These are phyloP conservation scores for Tetramorium parvispinum DNA, from an alignment of 1,140 invertebrate species.

Conservation along the genomic window DNA sequence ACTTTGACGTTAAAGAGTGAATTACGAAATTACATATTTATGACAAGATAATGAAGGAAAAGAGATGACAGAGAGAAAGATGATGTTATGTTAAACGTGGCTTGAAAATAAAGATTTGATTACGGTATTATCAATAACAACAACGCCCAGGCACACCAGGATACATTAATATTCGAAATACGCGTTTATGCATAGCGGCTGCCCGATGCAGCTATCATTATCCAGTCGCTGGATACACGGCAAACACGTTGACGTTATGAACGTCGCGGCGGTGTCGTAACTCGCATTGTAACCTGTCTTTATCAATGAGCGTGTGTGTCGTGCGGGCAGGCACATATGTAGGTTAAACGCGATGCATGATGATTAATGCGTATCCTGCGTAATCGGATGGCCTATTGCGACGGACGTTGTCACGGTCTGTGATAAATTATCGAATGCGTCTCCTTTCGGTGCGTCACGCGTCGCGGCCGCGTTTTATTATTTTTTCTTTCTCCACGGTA, in stretches of 20 bases:
- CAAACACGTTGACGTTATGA: constrained; percentile 17
- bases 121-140: neutral
- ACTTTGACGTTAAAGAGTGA: neutral
- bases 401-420: constrained; percentile 14
- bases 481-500: no score
- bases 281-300: constrained; percentile 47
- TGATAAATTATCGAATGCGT: constrained; percentile 24
- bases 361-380: constrained; percentile 53
- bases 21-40: neutral
- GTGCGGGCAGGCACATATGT: constrained; percentile 9
- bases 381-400: constrained; percentile 47
- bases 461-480: constrained; percentile 18
- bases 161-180: constrained; percentile 9
- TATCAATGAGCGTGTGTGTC: constrained; percentile 53
- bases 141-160: neutral
- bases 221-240: constrained; percentile 15
- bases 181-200: constrained; percentile 3
- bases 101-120: neutral
- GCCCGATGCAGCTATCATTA: constrained; percentile 21
- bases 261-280: constrained; percentile 34
- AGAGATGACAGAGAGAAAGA: no score
- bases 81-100: neutral
- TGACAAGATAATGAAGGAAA: neutral
- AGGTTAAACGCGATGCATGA: constrained; percentile 45
- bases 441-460: neutral